Evolutionary conservation across 1,140 invertebrate species (phyloP), one percentile per base, ranked within the genome.

Genomic region (Drosophila bifasciata): DNA sequence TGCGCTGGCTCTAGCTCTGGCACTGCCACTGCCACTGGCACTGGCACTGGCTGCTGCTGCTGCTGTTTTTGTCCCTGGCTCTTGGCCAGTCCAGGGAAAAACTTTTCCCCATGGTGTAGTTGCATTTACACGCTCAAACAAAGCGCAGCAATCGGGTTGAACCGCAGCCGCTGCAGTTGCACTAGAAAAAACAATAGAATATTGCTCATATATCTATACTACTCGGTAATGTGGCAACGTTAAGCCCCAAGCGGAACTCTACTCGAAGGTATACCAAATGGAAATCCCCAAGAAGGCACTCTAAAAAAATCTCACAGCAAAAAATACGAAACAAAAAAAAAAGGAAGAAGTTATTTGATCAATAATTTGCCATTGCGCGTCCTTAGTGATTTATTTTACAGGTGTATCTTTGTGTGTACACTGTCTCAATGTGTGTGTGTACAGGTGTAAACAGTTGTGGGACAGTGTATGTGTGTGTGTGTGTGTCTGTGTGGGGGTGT

Each of bases 341-440:
- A n/a, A n/a, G n/a, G 43, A 55, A 36, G 60, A 70, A 63, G 32
- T 77, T 86, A 86, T 86, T 86, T 86, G 81, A 86, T 86, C 81
- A 75, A 86, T 86, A 86, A 88, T 75, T 68, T 63, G 48, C 55
- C 81, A 46, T 74, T 50, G 73, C 77, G 83, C 81, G 63, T 88
- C 78, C 81, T 66, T 86, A 88, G 81, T 88, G 83, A 86, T 77
- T 77, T 56, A 52, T 36, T 46, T 36, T 11, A 36, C 32, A 36
- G 32, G 9, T 48, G 28, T 51, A 16, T 6, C 9, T 8, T 0
- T 39, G 41, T 44, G 16, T 40, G n/a, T 41, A 8, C 1, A 23
- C 44, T 16, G 15, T 43, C 19, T 60, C 41, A 56, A 15, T 15
- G 56, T 59, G 64, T 49, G 23, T 43, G 23, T 71, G 45, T 66